Base-by-base conservation (phyloP, 2,797 vertebrate genomes). In the Emydoidea blandingii region DNA sequence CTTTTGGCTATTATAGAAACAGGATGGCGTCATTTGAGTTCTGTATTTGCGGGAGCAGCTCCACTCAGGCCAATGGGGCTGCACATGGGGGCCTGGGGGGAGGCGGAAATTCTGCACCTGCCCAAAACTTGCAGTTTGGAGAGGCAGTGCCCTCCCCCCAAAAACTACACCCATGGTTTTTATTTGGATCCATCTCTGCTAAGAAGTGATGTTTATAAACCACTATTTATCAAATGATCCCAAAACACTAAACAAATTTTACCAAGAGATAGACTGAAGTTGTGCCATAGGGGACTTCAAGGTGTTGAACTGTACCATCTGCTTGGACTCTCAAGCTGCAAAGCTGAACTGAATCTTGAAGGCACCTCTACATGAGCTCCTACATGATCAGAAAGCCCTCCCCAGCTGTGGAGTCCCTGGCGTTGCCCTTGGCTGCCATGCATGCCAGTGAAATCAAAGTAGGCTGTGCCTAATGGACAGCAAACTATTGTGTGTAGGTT, bases 1-100 rank as follows among this genome's bases (percentile, higher is more conserved):
- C 65, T 88, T 96, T 93, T 88, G 86, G n/a, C 34, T 56, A 68
- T 62, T 82, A 27, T 9, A 65, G 85, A 83, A 83, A 81, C 72
- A 31, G 56, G 59, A 34, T 62, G 14, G 59, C 14, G 4, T 62
- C 59, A 62, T 62, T 8, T 62, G 14, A 62, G 14, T 62, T 62
- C 31, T 62, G 29, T 62, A 31, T 62, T 62, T 62, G 29, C 2
- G 31, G 31, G 59, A 14, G 59, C 29, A 62, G 31, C 59, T 62
- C 31, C 59, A 62, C 31, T 62, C 31, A 62, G 14, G 59, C 31
- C 59, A 62, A 34, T 34, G 31, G 59, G 59, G 29, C 14, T 62
- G 59, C 31, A 34, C 59, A 31, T 8, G 14, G 5, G 31, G 44
- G 7, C 44, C 44, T 44, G 44, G 44, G 4, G 27, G 1, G 12